phyloP scores from a whole-genome alignment of 2,888 invertebrate genomes.

The Tuberolachnus salignus region DNA sequence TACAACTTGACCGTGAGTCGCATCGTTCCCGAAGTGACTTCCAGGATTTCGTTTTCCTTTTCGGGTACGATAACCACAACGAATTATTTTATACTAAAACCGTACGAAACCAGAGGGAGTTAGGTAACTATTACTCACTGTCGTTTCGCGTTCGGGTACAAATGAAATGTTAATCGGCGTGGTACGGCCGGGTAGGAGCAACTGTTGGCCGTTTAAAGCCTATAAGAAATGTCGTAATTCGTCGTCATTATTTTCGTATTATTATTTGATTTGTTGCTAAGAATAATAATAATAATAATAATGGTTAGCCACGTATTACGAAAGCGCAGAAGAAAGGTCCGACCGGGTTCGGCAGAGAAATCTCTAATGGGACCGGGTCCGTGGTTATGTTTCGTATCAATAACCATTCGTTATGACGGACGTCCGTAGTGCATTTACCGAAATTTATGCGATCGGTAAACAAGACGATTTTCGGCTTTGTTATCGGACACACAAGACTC shows the following conservation, averaged over 20 bases:
- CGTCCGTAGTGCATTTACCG: background rate
- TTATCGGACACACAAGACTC: conserved; percentile 13
- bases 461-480: conserved; percentile 29
- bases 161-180: conserved; percentile 28
- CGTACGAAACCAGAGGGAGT: too few relatives aligned
- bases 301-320: conserved; percentile 3
- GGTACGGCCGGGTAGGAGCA: background rate
- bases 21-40: conserved; percentile 30
- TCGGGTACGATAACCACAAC: background rate
- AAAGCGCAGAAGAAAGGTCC: conserved; percentile 51
- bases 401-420: conserved; percentile 38
- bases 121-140: conserved; percentile 2
- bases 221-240: too few relatives aligned
- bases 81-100: background rate
- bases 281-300: too few relatives aligned
- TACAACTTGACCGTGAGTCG: conserved; percentile 14
- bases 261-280: too few relatives aligned
- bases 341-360: conserved; percentile 53
- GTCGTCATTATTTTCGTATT: too few relatives aligned
- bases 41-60: conserved; percentile 31
- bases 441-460: conserved; percentile 31
- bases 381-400: conserved; percentile 57
- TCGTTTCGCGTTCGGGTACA: conserved; percentile 25
- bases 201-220: conserved; percentile 25
- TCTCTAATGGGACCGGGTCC: conserved; percentile 47